Conservation (phyloP, 2,113 vertebrate species). For the Pyrgilauda ruficollis region DNA sequence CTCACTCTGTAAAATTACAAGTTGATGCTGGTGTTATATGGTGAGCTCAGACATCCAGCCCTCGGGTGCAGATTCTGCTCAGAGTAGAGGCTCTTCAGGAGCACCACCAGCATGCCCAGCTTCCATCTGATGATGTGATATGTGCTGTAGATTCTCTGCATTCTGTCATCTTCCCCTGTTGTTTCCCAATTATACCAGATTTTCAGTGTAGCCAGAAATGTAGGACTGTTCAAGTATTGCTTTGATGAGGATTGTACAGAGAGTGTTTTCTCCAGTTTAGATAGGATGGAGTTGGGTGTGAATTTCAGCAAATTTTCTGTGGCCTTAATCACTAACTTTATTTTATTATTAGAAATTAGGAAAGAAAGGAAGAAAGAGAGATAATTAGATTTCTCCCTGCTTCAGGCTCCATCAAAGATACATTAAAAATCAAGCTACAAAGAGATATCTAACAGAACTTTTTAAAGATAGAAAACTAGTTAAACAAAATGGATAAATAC, state of each 20-base stretch:
- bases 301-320: neutral
- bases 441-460: conserved; percentile 12
- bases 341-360: conserved; percentile 26
- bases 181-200: neutral
- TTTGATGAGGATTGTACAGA: neutral
- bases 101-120: neutral
- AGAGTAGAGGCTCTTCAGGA: neutral
- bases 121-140: rapidly evolving
- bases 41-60: neutral
- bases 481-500: conserved; percentile 46
- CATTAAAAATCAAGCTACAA: conserved; percentile 26
- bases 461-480: conserved; percentile 28
- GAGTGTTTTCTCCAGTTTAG: neutral
- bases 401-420: conserved; percentile 27
- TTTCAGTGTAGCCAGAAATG: neutral
- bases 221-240: neutral
- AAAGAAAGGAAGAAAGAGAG: neutral
- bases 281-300: neutral
- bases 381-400: conserved; percentile 36
- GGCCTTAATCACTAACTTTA: neutral
- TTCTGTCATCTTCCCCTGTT: neutral
- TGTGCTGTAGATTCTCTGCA: neutral
- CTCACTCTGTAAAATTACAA: neutral
- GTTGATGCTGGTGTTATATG: neutral
- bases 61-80: neutral